Base-by-base conservation (phyloP, 2,113 vertebrate species). In the Leucopsar rothschildi region DNA sequence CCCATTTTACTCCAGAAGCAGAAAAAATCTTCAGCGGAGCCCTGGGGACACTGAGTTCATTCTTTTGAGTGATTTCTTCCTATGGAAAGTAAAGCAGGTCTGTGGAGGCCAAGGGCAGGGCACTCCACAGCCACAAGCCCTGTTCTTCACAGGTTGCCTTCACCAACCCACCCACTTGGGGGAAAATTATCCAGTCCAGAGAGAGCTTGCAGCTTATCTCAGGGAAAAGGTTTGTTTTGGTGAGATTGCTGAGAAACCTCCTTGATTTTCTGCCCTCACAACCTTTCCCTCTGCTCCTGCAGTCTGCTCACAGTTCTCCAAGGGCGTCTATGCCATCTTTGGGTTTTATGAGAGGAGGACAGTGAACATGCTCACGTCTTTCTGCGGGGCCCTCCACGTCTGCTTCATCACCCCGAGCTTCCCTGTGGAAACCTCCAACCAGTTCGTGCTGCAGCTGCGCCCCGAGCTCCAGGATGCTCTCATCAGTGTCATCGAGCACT, bases 221-320 rank as follows among this genome's bases (percentile, higher is more conserved):
- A 91, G 35, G 59, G 49, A 82, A 76, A 61, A 68, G 7, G 3
- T 61, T 65, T n/a, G 81, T 71, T 82, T 77, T 45, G 14, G 25
- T 40, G 60, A 23, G 33, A 82, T 60, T 39, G 49, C 55, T 93
- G 40, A 65, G 39, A 53, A 92, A 53, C 13, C 9, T 71, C 61
- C 44, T 29, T 70, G 37, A 45, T 21, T 4, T 88, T 68, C 42
- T 92, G 28, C 56, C 52, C 85, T 97, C 27, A 77, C 0, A 0
- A 21, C 49, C 29, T 68, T 42, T 80, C 85, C 69, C 45, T 95
- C n/a, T 95, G 35, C 42, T 77, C 63, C 53, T 87, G 31, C 97
- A 99, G 99, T 99, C 98, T 99, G 99, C 95, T 99, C 99, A 1
- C 99, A 99, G 98, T 99, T 99, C 97, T 99, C 99, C 94, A 99